Evolutionary conservation across 2,113 vertebrate genomes (phyloP), one percentile per base, ranked within the genome.

Genomic region (western clawed frog (Xenopus tropicalis)): DNA sequence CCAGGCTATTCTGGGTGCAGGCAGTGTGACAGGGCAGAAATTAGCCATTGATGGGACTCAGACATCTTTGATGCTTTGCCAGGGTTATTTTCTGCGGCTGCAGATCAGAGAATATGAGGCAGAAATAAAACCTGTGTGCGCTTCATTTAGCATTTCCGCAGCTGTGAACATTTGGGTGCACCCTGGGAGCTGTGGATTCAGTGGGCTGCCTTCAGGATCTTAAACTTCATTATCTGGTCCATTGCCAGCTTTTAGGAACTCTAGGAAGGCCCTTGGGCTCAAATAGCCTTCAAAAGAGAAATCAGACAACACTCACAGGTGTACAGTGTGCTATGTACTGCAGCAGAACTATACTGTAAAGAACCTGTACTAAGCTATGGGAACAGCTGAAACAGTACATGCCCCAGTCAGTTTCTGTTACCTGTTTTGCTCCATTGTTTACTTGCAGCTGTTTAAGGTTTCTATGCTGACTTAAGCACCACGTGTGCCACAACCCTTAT

Each of bases 1-100:
- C 69, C 71, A 66, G 83, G 84, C 87, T 91, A 93, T 93, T 91
- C 89, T 79, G 73, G 90, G 72, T 19, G 77, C 22, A 75, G 88
- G 87, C 87, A 81, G 74, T 78, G 83, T 88, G 90, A 91, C 90
- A 90, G 89, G 88, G 87, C 81, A 80, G 85, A 91, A 91, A 92
- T 92, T 81, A 90, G 86, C 90, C 89, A 89, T 70, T 7, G 62
- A 78, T 81, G 80, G 83, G 77, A 42, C 82, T 78, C 61, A 11
- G n/a, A 74, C 83, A 75, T 83, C 90, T 88, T 88, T 90, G 90
- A 92, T 92, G 88, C 78, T 78, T 74, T 13, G 78, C 85, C 84
- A 75, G 61, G 69, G 81, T 80, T 94, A 92, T 89, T 91, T 89
- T 81, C 77, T 83, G 85, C 83, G 70, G 81, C 82, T 85, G 85